Evolutionary conservation across 2,113 vertebrate species (phyloP).

Genomic region (Okapia johnstoni): DNA sequence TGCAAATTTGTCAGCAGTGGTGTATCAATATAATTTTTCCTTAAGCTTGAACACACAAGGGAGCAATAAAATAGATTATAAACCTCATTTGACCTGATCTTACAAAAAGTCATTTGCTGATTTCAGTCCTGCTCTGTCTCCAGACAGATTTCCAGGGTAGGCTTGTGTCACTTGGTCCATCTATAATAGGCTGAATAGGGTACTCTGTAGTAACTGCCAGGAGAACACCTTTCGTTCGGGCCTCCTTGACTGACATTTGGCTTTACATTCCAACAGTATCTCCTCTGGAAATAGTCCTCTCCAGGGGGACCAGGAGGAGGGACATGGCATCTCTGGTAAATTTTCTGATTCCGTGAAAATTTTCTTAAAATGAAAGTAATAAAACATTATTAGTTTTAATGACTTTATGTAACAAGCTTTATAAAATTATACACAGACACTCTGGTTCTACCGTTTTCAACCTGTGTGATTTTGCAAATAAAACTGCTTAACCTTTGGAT

Average conservation of each 20-base stretch:
- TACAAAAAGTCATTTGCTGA: constrained; percentile 2
- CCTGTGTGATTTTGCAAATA: neutral
- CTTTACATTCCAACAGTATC: constrained; percentile 55
- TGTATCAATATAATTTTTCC: constrained; percentile 28
- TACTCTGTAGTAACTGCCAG: neutral
- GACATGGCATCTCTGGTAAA: constrained; percentile 14
- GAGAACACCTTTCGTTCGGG: neutral
- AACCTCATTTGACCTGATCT: constrained; percentile 22
- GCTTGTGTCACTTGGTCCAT: constrained; percentile 21
- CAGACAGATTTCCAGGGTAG: neutral
- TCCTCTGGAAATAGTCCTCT: constrained; percentile 48
- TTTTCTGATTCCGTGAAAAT: constrained; percentile 42
- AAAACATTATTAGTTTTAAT: constrained; percentile 1
- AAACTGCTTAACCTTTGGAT: neutral
- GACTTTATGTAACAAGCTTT: neutral
- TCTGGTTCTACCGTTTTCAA: neutral
- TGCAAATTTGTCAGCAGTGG: neutral
- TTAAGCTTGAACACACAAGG: neutral
- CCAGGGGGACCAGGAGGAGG: constrained; percentile 53
- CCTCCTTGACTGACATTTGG: neutral
- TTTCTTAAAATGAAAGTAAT: constrained; percentile 47
- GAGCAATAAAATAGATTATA: constrained; percentile 43
- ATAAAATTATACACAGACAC: neutral
- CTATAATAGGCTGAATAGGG: neutral
- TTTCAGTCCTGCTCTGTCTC: constrained; percentile 6